These are phyloP conservation scores for Cacoxenus indagator DNA, from an alignment of 2,888 invertebrate genomes.

Conservation along the genomic window DNA sequence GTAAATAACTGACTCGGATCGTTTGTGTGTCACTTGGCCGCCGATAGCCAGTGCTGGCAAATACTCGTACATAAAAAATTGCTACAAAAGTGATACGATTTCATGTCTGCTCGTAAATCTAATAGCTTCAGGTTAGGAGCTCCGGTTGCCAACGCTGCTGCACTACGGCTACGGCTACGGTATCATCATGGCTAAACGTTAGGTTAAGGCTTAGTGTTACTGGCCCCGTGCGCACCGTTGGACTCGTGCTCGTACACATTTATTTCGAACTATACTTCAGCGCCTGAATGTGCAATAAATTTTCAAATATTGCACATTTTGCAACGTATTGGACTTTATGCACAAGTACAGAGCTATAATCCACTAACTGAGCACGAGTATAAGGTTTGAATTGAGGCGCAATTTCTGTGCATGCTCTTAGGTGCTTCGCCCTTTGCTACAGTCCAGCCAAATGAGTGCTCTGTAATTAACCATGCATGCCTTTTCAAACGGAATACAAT, in stretches of 20 bases:
- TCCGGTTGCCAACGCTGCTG: slow-evolving; percentile 10
- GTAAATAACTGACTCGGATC: background rate
- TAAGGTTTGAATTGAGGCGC: background rate
- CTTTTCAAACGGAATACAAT: too few relatives aligned
- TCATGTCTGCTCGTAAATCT: slow-evolving; percentile 47
- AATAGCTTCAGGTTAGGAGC: slow-evolving; percentile 41
- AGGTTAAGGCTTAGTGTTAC: background rate
- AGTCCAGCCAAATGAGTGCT: background rate
- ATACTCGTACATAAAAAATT: slow-evolving; percentile 9
- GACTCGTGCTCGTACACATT: background rate
- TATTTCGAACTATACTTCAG: background rate
- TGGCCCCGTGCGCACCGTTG: background rate
- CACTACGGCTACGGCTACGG: background rate
- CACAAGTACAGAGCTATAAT: background rate
- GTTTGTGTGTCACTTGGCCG: background rate
- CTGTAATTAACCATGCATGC: too few relatives aligned
- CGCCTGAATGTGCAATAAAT: background rate
- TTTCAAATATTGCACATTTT: slow-evolving; percentile 6
- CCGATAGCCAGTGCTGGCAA: background rate
- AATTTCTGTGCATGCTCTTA: background rate
- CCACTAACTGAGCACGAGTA: background rate
- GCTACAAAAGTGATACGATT: slow-evolving; percentile 11
- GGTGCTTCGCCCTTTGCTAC: background rate
- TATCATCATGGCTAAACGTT: slow-evolving; percentile 5
- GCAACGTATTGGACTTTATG: slow-evolving; percentile 5